Percentiles rank a stretch among this genome's conserved stretches.
These are phyloP conservation scores for Sebastes minor DNA, from an alignment of 2,797 vertebrate species.

Conservation along the genomic window DNA sequence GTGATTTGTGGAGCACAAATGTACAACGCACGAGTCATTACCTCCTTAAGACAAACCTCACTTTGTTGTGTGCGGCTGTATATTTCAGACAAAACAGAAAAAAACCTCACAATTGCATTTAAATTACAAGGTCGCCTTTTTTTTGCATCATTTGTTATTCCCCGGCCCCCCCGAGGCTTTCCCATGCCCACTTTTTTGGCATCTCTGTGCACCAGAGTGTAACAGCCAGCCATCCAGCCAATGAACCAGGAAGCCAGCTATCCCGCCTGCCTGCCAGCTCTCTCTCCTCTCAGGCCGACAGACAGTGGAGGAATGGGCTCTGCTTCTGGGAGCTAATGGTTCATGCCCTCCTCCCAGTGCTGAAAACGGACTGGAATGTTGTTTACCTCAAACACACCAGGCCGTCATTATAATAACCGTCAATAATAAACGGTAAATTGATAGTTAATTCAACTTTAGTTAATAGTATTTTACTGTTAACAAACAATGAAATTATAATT, in stretches of 20 bases:
- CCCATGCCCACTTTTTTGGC: conserved; percentile 53
- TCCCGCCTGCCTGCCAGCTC: conserved; percentile 55
- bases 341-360: conserved; percentile 67
- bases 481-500: no score
- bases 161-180: conserved; percentile 43
- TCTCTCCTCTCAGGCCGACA: conserved; percentile 42
- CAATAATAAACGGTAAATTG: no score
- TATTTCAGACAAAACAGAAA: conserved; percentile 26
- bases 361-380: conserved; percentile 74
- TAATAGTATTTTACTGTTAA: no score
- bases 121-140: conserved; percentile 24
- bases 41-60: conserved; percentile 26
- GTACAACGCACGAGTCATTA: conserved; percentile 36
- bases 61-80: conserved; percentile 18
- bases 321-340: conserved; percentile 67
- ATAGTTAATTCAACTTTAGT: no score
- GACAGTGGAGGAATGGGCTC: conserved; percentile 52
- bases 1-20: conserved; percentile 39
- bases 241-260: conserved; percentile 55
- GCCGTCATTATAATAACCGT: background rate
- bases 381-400: conserved; percentile 72
- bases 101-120: conserved; percentile 32
- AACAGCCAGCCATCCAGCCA: conserved; percentile 61
- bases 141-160: conserved; percentile 43
- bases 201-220: conserved; percentile 57